phyloP scores from a whole-genome alignment of 1,140 invertebrate genomes.

The Tetragonula clypearis region DNA sequence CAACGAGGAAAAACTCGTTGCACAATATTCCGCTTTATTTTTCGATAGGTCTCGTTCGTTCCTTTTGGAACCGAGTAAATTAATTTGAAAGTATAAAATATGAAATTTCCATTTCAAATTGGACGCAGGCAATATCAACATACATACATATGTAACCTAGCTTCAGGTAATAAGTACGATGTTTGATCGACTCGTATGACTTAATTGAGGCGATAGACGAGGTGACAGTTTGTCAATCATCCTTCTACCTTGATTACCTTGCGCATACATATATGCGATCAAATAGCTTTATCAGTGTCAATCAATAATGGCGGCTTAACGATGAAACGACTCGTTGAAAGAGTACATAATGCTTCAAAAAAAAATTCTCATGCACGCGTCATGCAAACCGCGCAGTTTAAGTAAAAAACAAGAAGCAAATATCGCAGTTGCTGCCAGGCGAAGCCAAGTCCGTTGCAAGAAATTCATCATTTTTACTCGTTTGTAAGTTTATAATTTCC shows the following conservation, averaged over 20 bases:
- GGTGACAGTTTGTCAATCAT: conserved; percentile 61
- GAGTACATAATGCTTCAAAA: conserved; percentile 27
- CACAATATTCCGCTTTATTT: no score
- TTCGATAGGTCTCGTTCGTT: no score
- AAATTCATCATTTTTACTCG: neutral
- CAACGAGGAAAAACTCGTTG: no score
- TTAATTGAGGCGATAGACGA: conserved; percentile 58
- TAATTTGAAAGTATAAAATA: neutral
- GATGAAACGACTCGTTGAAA: conserved; percentile 56
- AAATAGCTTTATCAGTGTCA: conserved; percentile 60
- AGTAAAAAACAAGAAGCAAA: no score
- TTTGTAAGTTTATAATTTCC: neutral
- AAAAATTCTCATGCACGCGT: no score
- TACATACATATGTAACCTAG: neutral
- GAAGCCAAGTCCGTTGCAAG: no score
- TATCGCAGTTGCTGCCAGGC: no score
- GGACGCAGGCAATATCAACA: neutral
- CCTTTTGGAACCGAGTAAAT: no score
- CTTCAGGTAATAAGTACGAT: conserved; percentile 47
- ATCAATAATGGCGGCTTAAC: conserved; percentile 58
- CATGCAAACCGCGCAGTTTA: no score
- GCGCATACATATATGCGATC: conserved; percentile 28
- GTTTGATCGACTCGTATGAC: conserved; percentile 41
- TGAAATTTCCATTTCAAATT: neutral
- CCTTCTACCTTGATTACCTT: conserved; percentile 29